phyloP scores from a whole-genome alignment of 2,888 invertebrate species.

The Diloba caeruleocephala region DNA sequence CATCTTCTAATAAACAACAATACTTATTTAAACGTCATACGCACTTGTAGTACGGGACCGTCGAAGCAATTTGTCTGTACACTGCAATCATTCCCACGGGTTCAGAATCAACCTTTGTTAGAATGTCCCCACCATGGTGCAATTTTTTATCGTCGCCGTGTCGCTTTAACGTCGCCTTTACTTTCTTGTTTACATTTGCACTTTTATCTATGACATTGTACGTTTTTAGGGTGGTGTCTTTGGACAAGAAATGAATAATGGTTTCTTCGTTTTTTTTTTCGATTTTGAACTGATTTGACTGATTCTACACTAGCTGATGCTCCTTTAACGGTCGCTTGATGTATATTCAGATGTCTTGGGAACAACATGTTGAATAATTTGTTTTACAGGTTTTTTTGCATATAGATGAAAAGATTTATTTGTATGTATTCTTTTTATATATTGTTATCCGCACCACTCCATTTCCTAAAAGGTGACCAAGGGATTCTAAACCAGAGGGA shows the following conservation, averaged over 20 bases:
- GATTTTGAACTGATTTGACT: slow-evolving; percentile 59
- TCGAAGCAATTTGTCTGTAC: slow-evolving; percentile 65
- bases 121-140: slow-evolving; percentile 59
- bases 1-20: slow-evolving; percentile 58
- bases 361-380: slow-evolving; percentile 64
- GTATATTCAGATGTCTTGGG: slow-evolving; percentile 58
- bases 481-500: too few relatives aligned
- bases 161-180: slow-evolving; percentile 81
- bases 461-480: too few relatives aligned
- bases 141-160: slow-evolving; percentile 71
- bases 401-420: too few relatives aligned
- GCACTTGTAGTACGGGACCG: slow-evolving; percentile 49
- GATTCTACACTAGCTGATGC: slow-evolving; percentile 53
- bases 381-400: slow-evolving; percentile 64
- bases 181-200: slow-evolving; percentile 82
- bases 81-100: slow-evolving; percentile 67
- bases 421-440: too few relatives aligned
- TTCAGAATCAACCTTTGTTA: slow-evolving; percentile 50
- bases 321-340: slow-evolving; percentile 69
- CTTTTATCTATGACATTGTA: slow-evolving; percentile 81
- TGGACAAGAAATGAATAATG: slow-evolving; percentile 80
- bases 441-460: too few relatives aligned
- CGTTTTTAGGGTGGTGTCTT: slow-evolving; percentile 76
- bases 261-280: slow-evolving; percentile 60
- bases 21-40: slow-evolving; percentile 49